Evolutionary conservation across 2,888 invertebrate genomes (phyloP), one percentile per base, ranked within the genome.

Genomic region (Eristalis intricaria): DNA sequence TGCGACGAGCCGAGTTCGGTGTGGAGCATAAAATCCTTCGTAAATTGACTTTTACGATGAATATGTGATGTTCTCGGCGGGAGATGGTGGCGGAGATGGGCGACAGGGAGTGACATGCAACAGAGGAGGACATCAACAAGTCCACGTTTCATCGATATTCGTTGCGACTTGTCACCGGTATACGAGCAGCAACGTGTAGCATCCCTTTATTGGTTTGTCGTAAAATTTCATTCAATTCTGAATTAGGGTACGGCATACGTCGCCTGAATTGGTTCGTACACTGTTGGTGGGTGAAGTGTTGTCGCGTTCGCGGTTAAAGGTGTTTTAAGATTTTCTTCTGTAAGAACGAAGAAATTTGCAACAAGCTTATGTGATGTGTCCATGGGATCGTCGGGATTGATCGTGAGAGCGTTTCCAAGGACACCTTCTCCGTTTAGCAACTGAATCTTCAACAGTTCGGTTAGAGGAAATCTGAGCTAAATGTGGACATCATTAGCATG

Each of bases 21-120:
- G 26, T 26, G 68, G 26, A 26, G 68, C 68, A 56, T 68, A 68
- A 80, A 80, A 73, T 66, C 63, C 50, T 63, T 56, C 69, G 50
- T 32, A 63, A 77, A 77, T 77, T 77, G 73, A 68, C 61, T 74
- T 74, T 74, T 68, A 68, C 73, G 61, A 74, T 19, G 66, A n/a
- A 78, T 64, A 58, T 78, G 58, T 64, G 64, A 40, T 56, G 78
- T 63, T 56, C 23, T 11, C 13, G 11, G 60, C 13, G 11, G 60
- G 13, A 0, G 22, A 19, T 1, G 56, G 1, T n/a, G 50, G 29
- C 7, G 38, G n/a, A n/a, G n/a, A n/a, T n/a, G n/a, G n/a, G 35
- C 3, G 19, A 1, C 10, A 4, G 19, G 13, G 73, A 8, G 15
- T 7, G 22, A 10, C 43, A 26, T 32, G 64, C 64, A 65, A 40